Conservation (phyloP, 2,113 vertebrate genomes). For the Thamnaconus septentrionalis region DNA sequence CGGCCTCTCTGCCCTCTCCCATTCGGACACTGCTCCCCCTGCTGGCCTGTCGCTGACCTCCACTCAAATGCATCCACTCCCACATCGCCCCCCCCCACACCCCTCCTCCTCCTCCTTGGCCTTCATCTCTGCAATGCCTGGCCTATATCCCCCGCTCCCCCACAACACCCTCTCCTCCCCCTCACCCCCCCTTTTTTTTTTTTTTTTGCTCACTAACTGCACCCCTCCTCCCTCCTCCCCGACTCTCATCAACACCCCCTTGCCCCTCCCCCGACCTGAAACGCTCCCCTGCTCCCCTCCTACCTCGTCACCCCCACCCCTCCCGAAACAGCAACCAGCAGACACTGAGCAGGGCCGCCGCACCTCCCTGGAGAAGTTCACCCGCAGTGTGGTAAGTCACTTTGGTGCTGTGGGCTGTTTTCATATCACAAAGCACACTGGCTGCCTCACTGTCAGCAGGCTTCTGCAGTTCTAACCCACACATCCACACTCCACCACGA, state of each 20-base stretch:
- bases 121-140: slow-evolving; percentile 55
- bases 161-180: slow-evolving; percentile 40
- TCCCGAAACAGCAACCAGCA: slow-evolving; percentile 82
- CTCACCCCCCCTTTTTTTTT: slow-evolving; percentile 4
- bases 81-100: slow-evolving; percentile 37
- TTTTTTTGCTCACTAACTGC: slow-evolving; percentile 30
- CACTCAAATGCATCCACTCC: slow-evolving; percentile 27
- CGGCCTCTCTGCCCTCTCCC: slow-evolving; percentile 36
- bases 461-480: slow-evolving; percentile 50
- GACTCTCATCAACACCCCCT: slow-evolving; percentile 42
- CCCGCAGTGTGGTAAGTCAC: slow-evolving; percentile 95
- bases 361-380: slow-evolving; percentile 99
- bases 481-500: no score
- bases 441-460: slow-evolving; percentile 64
- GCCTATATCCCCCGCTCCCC: slow-evolving; percentile 18
- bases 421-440: slow-evolving; percentile 69
- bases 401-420: slow-evolving; percentile 53
- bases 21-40: slow-evolving; percentile 28
- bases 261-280: slow-evolving; percentile 52
- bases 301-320: slow-evolving; percentile 13
- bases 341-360: slow-evolving; percentile 96
- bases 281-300: slow-evolving; percentile 60
- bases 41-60: slow-evolving; percentile 54
- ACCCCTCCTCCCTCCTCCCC: slow-evolving; percentile 34
- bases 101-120: slow-evolving; percentile 22